Evolutionary conservation across 2,113 vertebrate species (phyloP).

Genomic region (Capreolus pygargus): DNA sequence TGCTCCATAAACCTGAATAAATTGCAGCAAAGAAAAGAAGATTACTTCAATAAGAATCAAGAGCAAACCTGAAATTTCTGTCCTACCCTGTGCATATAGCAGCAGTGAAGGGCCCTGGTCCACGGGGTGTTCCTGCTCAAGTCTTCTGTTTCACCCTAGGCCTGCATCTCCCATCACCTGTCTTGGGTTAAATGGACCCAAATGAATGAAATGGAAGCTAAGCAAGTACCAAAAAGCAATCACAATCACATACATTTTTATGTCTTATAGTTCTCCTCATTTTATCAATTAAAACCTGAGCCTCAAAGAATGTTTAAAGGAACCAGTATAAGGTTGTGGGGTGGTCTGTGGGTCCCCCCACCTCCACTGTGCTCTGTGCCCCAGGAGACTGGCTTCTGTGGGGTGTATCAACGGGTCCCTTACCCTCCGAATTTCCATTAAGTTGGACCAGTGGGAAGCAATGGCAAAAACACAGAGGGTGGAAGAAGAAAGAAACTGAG

Average conservation of each 20-base stretch:
- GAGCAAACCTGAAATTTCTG: constrained; percentile 26
- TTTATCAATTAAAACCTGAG: background rate
- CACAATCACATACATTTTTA: background rate
- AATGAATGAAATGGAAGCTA: background rate
- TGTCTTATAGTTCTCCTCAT: background rate
- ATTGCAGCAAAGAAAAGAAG: constrained; percentile 61
- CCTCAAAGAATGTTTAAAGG: background rate
- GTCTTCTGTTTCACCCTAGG: background rate
- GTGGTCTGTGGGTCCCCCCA: background rate
- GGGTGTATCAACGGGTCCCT: background rate
- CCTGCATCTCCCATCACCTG: background rate
- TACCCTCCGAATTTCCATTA: background rate
- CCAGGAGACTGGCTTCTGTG: background rate
- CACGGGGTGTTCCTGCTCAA: background rate
- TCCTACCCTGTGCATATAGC: background rate
- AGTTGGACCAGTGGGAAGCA: background rate
- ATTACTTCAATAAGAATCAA: constrained; percentile 54
- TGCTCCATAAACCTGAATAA: constrained; percentile 80
- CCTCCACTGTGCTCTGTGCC: background rate
- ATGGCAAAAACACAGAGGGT: background rate
- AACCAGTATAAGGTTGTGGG: background rate
- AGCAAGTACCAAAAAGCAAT: background rate
- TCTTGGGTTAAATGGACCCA: background rate
- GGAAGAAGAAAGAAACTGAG: background rate
- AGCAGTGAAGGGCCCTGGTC: background rate